phyloP scores from a whole-genome alignment of 2,113 vertebrate genomes.

The Astur gentilis region DNA sequence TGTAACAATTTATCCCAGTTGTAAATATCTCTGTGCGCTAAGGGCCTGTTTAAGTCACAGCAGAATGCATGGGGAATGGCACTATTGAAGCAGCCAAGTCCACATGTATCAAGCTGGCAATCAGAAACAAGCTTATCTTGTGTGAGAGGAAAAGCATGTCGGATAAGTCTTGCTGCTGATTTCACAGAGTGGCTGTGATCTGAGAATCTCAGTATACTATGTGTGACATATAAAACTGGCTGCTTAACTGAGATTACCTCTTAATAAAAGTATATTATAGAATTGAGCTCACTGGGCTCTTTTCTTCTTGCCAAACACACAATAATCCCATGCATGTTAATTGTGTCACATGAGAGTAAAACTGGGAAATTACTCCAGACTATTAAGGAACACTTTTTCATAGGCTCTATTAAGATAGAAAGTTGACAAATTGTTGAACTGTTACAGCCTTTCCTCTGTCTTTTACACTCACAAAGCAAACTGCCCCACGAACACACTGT shows the following conservation, averaged over 20 bases:
- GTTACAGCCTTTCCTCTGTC: not conserved
- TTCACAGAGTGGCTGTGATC: not conserved
- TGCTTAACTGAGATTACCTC: not conserved
- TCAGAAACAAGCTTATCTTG: not conserved
- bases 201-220: not conserved
- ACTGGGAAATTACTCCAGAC: not conserved
- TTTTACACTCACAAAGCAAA: not conserved
- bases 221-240: not conserved
- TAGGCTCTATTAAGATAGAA: not conserved
- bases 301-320: not conserved
- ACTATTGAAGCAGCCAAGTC: not conserved
- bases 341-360: not conserved
- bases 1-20: not conserved
- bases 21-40: not conserved
- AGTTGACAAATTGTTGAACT: not conserved
- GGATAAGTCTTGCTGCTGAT: not conserved
- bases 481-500: not conserved
- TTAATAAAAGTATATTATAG: not conserved
- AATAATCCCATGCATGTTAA: not conserved
- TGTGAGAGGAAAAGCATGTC: not conserved
- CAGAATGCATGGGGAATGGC: not conserved
- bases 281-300: not conserved
- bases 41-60: not conserved
- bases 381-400: not conserved
- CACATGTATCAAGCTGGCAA: accelerated